phyloP scores from a whole-genome alignment of 2,797 vertebrate species.

The Pachyuromys duprasi region DNA sequence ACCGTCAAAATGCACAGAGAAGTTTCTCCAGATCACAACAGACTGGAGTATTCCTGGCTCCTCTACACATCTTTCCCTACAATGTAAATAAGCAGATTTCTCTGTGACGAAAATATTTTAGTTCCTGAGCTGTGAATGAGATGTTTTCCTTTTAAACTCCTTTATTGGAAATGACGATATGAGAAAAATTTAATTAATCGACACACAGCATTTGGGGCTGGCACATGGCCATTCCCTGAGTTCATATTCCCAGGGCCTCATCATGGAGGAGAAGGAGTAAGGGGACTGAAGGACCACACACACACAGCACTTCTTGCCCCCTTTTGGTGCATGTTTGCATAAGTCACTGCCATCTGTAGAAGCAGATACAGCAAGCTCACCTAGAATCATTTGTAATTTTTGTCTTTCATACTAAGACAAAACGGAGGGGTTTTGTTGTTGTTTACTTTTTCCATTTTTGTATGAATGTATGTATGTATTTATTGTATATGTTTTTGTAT shows the following conservation, averaged over 20 bases:
- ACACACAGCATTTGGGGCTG: not conserved
- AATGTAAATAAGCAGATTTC: constrained; percentile 44
- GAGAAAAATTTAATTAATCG: not conserved
- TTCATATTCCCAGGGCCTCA: too few species aligned
- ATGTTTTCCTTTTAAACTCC: not conserved
- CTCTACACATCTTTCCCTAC: not conserved
- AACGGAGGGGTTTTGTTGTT: not conserved
- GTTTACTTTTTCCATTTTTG: not conserved
- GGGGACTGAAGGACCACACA: too few species aligned
- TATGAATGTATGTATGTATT: not conserved
- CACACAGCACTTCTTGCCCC: not conserved
- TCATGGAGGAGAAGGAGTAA: rapidly evolving
- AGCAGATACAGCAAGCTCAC: not conserved
- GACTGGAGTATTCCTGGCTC: not conserved
- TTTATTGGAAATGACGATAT: not conserved
- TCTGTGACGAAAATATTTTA: constrained; percentile 13
- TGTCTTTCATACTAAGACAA: not conserved
- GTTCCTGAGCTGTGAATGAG: not conserved
- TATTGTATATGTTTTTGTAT: not conserved
- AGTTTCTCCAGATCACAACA: not conserved
- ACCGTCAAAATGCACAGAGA: not conserved
- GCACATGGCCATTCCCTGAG: not conserved
- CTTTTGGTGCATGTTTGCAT: not conserved
- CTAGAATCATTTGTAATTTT: not conserved
- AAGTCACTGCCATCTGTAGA: not conserved